phyloP scores from a whole-genome alignment of 1,140 invertebrate genomes.

The Latrodectus geometricus region DNA sequence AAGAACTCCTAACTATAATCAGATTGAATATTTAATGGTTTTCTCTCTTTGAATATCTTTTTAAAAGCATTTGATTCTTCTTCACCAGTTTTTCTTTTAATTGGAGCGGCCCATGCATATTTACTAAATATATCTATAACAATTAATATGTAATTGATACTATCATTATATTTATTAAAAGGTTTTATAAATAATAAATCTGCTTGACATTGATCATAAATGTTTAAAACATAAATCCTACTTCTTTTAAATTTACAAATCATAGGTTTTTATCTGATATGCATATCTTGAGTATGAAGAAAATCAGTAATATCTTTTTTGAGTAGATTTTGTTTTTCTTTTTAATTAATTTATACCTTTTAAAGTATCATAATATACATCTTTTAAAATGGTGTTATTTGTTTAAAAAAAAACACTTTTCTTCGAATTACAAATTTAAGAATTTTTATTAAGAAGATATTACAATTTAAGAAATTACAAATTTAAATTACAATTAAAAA shows the following conservation, averaged over 20 bases:
- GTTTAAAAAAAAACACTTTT: no score
- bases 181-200: conserved; percentile 65
- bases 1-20: background rate
- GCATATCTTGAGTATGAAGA: conserved; percentile 41
- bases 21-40: background rate
- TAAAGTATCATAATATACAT: conserved; percentile 7
- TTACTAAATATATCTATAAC: conserved; percentile 67
- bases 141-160: conserved; percentile 69
- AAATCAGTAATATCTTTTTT: no score
- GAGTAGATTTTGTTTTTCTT: background rate
- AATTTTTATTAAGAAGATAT: no score
- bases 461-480: no score
- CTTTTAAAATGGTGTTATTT: no score
- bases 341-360: background rate
- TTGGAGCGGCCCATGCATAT: no score
- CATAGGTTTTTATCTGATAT: conserved; percentile 59
- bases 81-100: no score
- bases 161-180: conserved; percentile 67
- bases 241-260: conserved; percentile 55
- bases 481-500: no score
- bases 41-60: background rate
- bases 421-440: no score
- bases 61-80: background rate
- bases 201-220: conserved; percentile 66
- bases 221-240: conserved; percentile 58